Evolutionary conservation across 2,797 vertebrate genomes (phyloP).

Genomic region (Macropus fuliginosus): DNA sequence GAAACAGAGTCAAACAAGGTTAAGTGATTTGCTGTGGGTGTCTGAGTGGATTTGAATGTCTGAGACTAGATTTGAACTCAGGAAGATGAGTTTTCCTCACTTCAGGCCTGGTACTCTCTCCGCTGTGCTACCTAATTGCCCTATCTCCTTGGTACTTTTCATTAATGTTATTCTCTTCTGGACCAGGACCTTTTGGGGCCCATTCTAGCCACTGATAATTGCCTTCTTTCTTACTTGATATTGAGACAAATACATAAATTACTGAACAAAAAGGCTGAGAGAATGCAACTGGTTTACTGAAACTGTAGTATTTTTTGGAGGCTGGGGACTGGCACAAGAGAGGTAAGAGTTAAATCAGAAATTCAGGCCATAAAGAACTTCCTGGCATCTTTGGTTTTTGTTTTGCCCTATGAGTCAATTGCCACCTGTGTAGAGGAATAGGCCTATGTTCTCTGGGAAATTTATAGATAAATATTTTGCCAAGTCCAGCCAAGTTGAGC

Average conservation of each 20-base stretch:
- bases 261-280: not conserved
- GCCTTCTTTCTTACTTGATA: not conserved
- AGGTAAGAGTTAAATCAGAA: not conserved
- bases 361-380: not conserved
- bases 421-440: not conserved
- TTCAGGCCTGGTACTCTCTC: not conserved
- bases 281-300: not conserved
- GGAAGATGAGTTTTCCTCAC: not conserved
- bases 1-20: not conserved
- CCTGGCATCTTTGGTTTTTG: not conserved
- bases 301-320: not conserved
- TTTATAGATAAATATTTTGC: not conserved
- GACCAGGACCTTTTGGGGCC: not conserved
- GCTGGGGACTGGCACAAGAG: not conserved
- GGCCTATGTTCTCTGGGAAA: not conserved
- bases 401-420: not conserved
- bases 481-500: not conserved
- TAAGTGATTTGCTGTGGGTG: not conserved
- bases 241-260: not conserved
- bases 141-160: not conserved
- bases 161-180: not conserved
- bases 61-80: not conserved
- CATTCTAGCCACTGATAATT: not conserved
- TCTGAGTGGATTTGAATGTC: not conserved
- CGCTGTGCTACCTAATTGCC: not conserved